These are phyloP conservation scores for Nasonovia ribisnigri DNA, from an alignment of 2,888 invertebrate species.

Conservation along the genomic window DNA sequence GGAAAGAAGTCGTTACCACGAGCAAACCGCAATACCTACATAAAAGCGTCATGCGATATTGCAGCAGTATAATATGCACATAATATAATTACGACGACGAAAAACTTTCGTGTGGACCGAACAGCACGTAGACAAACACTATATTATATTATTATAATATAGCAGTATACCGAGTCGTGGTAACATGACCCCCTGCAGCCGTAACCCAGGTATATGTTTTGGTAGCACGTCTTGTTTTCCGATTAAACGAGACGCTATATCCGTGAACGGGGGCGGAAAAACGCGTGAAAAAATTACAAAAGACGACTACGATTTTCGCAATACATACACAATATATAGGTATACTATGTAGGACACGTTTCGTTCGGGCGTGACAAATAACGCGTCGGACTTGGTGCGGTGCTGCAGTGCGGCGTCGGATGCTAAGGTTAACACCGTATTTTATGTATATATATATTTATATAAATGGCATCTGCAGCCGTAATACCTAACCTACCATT, in stretches of 20 bases:
- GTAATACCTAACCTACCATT: not conserved
- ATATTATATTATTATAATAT: not conserved
- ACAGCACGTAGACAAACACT: not conserved
- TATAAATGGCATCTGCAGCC: slow-evolving; percentile 5
- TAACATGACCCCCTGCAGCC: not conserved
- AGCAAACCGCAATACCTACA: not conserved
- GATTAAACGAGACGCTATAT: not conserved
- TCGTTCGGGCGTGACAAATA: not conserved
- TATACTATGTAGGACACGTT: not conserved
- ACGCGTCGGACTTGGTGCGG: not conserved
- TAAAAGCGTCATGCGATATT: not conserved
- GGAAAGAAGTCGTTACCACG: not conserved
- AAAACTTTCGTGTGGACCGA: not conserved
- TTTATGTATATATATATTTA: not conserved
- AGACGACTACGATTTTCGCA: not conserved
- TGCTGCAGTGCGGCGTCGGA: not conserved
- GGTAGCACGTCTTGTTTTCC: not conserved
- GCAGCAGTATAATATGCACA: not conserved
- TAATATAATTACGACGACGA: not conserved
- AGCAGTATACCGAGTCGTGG: too few relatives aligned
- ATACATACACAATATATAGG: not conserved
- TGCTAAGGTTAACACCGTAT: not conserved
- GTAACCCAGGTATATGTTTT: not conserved
- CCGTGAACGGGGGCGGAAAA: not conserved
- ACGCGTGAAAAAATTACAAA: not conserved